Evolutionary conservation across 2,797 vertebrate genomes (phyloP).

Genomic region (Coregonus sp.): DNA sequence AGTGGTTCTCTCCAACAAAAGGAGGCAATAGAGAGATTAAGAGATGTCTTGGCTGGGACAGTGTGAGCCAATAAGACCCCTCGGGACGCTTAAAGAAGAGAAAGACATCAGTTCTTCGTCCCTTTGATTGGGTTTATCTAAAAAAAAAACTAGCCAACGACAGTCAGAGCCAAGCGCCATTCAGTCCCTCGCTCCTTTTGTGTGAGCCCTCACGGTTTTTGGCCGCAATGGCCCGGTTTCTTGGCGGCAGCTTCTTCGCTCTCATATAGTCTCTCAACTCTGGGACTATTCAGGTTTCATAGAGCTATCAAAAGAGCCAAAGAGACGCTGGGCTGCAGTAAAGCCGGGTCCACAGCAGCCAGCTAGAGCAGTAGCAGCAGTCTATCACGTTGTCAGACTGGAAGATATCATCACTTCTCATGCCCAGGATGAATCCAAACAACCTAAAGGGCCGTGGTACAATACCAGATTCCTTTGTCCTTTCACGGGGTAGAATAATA

Average conservation of each 20-base stretch:
- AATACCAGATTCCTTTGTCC: not conserved
- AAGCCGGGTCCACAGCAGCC: constrained; percentile 45
- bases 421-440: not conserved
- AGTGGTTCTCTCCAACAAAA: constrained; percentile 28
- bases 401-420: not conserved
- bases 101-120: constrained; percentile 43
- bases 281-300: constrained; percentile 68
- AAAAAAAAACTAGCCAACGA: constrained; percentile 43
- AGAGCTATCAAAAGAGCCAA: constrained; percentile 64
- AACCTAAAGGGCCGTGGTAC: not conserved
- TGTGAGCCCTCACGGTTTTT: constrained; percentile 46
- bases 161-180: constrained; percentile 49
- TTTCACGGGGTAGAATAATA: not conserved
- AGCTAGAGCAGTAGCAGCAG: constrained; percentile 39
- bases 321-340: constrained; percentile 48
- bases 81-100: constrained; percentile 40
- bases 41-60: constrained; percentile 31
- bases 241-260: constrained; percentile 51
- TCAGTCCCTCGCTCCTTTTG: constrained; percentile 48
- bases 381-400: constrained; percentile 32
- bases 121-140: constrained; percentile 54
- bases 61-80: constrained; percentile 14
- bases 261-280: constrained; percentile 61
- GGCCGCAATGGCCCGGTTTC: constrained; percentile 39
- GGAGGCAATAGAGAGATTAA: constrained; percentile 23